Percentiles rank a stretch among this genome's conserved stretches.
phyloP scores from a whole-genome alignment of 1,140 invertebrate genomes.

The Lethrus apterus region DNA sequence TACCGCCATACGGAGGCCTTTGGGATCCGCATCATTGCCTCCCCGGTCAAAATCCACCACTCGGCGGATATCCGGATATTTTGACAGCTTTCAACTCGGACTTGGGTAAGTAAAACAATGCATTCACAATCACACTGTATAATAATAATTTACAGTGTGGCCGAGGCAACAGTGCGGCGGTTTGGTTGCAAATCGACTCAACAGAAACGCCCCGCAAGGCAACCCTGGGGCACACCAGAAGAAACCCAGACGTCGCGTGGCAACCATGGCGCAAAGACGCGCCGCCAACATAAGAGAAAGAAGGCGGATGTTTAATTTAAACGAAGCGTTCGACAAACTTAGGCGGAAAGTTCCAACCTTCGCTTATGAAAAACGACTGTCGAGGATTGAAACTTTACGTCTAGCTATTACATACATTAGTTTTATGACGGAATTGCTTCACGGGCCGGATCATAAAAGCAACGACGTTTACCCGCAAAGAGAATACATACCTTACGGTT shows the following conservation, averaged over 20 bases:
- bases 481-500: conserved; percentile 38
- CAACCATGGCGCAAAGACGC: conserved; percentile 79
- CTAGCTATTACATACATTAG: conserved; percentile 97
- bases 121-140: neutral
- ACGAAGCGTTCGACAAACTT: conserved; percentile 93
- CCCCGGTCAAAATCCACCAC: conserved; percentile 31
- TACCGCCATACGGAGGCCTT: conserved; percentile 33
- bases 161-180: conserved; percentile 43
- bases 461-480: conserved; percentile 33
- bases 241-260: conserved; percentile 78
- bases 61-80: conserved; percentile 45
- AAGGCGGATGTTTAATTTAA: conserved; percentile 93
- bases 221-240: conserved; percentile 47
- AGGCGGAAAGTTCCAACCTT: conserved; percentile 94
- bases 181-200: conserved; percentile 35
- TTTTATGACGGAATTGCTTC: conserved; percentile 88
- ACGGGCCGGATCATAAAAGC: conserved; percentile 46
- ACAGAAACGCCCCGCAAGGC: conserved; percentile 27
- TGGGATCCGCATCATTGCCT: conserved; percentile 40
- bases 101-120: conserved; percentile 39
- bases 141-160: conserved; percentile 30
- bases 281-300: conserved; percentile 93
- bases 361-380: conserved; percentile 96
- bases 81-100: conserved; percentile 49
- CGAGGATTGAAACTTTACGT: conserved; percentile 93